phyloP scores from a whole-genome alignment of 1,140 invertebrate genomes.

The Helicoverpa armigera region DNA sequence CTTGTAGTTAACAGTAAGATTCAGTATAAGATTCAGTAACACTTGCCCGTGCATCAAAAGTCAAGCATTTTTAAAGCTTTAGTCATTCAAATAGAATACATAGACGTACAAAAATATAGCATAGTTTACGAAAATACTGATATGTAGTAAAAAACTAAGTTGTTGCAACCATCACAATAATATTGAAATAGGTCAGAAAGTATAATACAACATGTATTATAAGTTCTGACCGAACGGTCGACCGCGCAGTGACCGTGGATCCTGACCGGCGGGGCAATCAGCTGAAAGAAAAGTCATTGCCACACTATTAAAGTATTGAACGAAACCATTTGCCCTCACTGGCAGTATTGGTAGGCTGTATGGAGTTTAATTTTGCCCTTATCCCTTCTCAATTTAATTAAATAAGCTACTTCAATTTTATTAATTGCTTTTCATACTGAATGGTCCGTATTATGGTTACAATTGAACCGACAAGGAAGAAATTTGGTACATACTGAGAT shows the following conservation, averaged over 20 bases:
- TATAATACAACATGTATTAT: conserved; percentile 83
- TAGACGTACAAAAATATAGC: conserved; percentile 32
- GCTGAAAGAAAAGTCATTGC: conserved; percentile 81
- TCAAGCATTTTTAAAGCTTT: conserved; percentile 10
- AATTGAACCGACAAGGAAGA: too few relatives aligned
- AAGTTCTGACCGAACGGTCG: conserved; percentile 74
- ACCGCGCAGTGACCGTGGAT: conserved; percentile 59
- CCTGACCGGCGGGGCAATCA: conserved; percentile 61
- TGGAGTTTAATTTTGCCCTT: conserved; percentile 14
- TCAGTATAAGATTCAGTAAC: too few relatives aligned
- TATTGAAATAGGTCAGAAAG: conserved; percentile 72
- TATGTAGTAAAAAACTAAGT: conserved; percentile 60
- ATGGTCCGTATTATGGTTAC: too few relatives aligned
- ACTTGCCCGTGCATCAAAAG: background rate
- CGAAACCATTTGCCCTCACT: conserved; percentile 61
- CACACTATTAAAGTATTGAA: conserved; percentile 72
- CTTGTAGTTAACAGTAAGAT: too few relatives aligned
- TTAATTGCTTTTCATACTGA: too few relatives aligned
- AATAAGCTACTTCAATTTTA: too few relatives aligned
- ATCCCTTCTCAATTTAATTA: too few relatives aligned
- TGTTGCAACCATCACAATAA: conserved; percentile 70
- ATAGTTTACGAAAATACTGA: conserved; percentile 7
- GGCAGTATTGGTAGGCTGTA: conserved; percentile 20
- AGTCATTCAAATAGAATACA: conserved; percentile 27
- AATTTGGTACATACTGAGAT: too few relatives aligned